Base-by-base conservation (phyloP, 2,888 invertebrate genomes). In the Melinaea menophilus region DNA sequence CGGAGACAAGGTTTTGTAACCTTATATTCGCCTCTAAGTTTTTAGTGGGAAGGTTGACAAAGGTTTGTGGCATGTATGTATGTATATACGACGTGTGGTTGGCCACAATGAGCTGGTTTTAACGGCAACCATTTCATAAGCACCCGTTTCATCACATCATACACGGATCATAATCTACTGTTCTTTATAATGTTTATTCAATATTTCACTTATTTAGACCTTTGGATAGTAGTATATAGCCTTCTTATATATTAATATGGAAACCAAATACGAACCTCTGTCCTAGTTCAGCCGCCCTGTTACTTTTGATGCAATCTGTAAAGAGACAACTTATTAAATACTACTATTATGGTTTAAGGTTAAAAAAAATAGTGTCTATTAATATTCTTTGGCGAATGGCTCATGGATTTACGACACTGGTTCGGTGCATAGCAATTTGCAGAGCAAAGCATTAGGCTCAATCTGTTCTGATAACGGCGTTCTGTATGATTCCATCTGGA, bases 201-300 rank as follows among this genome's bases (percentile, higher is more conserved):
- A 9, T 41, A 7, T 41, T 41, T 41, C 9, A 3, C 7, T 41
- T 41, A 7, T 9, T 41, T 41, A 41, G 7, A 41, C 9, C 5
- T 9, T 9, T 9, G 11, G 7, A 9, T 9, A 41, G 11, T 1
- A 9, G 7, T 9, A 41, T 41, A 9, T 3, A 9, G 9, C 11
- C 9, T 3, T 3, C 3, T 9, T 9, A 3, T 9, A 3, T 3
- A 9, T 41, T 41, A 41, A 41, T 7, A 41, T 41, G 33, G 55
- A 68, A 59, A 61, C 62, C 67, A 72, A 71, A 65, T 67, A 75
- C 76, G 67, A 72, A 88, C 86, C 88, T 85, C 79, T 84, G 77
- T 81, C 84, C 80, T 85, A 78, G 89, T 88, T 86, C 89, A 88
- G 86, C 86, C 81, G 72, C 77, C 76, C 82, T 78, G 78, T 74